These are phyloP conservation scores for Serrognathus titanus DNA, from an alignment of 2,888 invertebrate genomes.

Conservation along the genomic window DNA sequence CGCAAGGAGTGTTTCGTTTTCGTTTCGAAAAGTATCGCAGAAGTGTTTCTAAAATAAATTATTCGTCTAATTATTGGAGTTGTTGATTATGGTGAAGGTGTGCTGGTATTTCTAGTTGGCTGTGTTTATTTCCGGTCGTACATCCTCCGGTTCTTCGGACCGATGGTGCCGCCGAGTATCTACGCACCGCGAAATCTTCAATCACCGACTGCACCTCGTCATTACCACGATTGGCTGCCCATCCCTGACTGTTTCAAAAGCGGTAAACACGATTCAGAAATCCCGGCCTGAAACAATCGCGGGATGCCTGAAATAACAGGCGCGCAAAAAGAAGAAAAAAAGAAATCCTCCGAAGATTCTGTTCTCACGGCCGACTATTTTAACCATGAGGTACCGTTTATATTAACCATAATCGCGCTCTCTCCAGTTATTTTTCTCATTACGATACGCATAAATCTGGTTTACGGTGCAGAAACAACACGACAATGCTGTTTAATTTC, in stretches of 20 bases:
- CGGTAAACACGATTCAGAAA: constrained; percentile 5
- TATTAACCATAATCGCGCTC: constrained; percentile 10
- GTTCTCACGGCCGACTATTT: constrained; percentile 15
- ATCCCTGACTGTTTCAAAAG: constrained; percentile 15
- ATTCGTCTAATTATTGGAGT: no score
- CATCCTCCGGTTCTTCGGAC: constrained; percentile 27
- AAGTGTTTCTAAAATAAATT: no score
- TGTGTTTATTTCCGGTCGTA: constrained; percentile 24
- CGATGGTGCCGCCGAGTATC: constrained; percentile 19
- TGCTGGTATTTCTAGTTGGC: constrained; percentile 17
- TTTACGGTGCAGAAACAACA: background rate
- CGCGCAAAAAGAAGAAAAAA: background rate
- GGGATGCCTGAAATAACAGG: no score
- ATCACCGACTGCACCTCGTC: constrained; percentile 19
- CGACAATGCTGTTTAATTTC: background rate
- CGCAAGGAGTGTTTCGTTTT: no score
- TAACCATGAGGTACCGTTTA: constrained; percentile 10
- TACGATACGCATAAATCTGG: background rate
- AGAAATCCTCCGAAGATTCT: background rate
- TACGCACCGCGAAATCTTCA: constrained; percentile 22
- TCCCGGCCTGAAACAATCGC: background rate
- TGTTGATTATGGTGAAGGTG: background rate
- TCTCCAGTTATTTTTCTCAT: background rate
- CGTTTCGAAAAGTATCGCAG: no score
- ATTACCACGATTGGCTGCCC: constrained; percentile 23